Evolutionary conservation across 2,113 vertebrate genomes (phyloP), one percentile per base, ranked within the genome.

Genomic region (Lipophrys pholis): DNA sequence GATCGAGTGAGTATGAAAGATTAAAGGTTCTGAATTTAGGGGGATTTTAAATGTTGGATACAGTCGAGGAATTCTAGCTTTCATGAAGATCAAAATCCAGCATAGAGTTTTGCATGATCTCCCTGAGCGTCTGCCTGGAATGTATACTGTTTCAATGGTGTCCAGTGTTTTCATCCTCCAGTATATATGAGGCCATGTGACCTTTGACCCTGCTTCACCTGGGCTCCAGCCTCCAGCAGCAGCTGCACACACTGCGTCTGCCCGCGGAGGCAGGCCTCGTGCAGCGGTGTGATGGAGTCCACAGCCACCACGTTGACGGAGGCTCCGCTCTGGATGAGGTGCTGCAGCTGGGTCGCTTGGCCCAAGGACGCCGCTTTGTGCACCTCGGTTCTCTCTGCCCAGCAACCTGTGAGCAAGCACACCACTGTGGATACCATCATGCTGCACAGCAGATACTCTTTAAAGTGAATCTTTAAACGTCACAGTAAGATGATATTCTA

Each of bases 221-320:
- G 96, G 0, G 97, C 93, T 43, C 93, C 93, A 0, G 93, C 92
- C 0, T 93, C 92, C 71, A 94, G 84, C 53, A 94, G 90, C 77
- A 94, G 77, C 42, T 57, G 78, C 17, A 87, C 92, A 50, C 93
- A 94, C 80, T 81, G 73, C 21, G 82, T 52, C 80, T 91, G 90
- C 3, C 93, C 92, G 93, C 64, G 68, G 0, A 89, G 10, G 35
- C 91, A 91, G 35, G 93, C 93, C 71, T 94, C 93, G 0, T 94
- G 93, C 35, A 94, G 86, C 0, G 93, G 83, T 0, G 92, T 94
- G 83, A 93, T 92, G 69, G 93, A 94, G 74, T 94, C 93, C 30
- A 96, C 95, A 0, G 95, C 96, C 85, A 98, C 95, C 0, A 95
- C 63, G 30, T 98, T 98, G 69, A 98, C 97, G 0, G 96, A 94